These are phyloP conservation scores for Akabosia matsudoensis DNA, from an alignment of 1,140 invertebrate species.

Conservation along the genomic window DNA sequence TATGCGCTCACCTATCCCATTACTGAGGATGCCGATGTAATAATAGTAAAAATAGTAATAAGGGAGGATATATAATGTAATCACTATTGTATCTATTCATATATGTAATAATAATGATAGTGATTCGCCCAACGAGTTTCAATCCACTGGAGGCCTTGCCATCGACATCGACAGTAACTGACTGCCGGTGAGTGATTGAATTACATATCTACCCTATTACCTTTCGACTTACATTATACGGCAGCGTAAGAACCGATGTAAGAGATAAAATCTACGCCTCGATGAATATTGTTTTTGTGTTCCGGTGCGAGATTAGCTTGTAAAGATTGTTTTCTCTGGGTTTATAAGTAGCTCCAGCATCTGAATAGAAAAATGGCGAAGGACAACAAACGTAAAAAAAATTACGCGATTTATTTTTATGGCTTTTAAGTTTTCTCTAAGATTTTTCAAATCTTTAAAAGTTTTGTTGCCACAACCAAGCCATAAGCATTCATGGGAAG, in stretches of 20 bases:
- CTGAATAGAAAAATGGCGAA: no score
- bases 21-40: background rate
- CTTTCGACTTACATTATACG: background rate
- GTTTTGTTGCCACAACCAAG: no score
- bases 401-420: no score
- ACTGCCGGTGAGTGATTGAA: conserved; percentile 16
- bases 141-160: background rate
- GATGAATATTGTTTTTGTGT: background rate
- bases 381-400: no score
- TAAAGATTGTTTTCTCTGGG: no score
- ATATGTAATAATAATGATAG: background rate
- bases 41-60: background rate
- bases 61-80: background rate
- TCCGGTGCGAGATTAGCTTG: no score
- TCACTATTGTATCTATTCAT: background rate
- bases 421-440: no score
- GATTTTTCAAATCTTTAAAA: no score
- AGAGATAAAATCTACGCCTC: background rate
- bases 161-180: conserved; percentile 19
- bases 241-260: background rate
- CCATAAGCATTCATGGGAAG: no score
- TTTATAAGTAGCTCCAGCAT: no score
- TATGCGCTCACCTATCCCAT: no score
- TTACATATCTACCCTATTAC: background rate
- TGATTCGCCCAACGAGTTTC: background rate